Evolutionary conservation across 2,113 vertebrate genomes (phyloP).

Genomic region (Pterophyllum scalare): DNA sequence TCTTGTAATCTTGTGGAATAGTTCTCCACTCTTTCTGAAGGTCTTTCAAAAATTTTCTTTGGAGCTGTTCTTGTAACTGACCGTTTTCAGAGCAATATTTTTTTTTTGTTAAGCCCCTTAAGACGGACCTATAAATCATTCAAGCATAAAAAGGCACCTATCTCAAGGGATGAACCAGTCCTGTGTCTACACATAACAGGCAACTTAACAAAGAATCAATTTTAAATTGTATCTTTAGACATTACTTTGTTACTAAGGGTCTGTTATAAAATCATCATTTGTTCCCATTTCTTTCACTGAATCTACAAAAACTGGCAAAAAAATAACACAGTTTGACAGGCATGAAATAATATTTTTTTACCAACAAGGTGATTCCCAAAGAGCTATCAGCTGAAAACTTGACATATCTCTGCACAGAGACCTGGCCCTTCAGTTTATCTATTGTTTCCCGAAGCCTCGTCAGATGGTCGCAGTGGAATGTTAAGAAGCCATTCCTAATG

Average conservation of each 20-base stretch:
- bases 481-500: too few relatives aligned
- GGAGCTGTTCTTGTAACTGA: too few relatives aligned
- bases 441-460: too few relatives aligned
- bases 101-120: background rate
- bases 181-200: background rate
- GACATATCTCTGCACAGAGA: background rate
- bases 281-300: too few relatives aligned
- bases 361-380: background rate
- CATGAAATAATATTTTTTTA: background rate
- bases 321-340: background rate
- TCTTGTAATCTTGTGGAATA: background rate
- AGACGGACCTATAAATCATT: background rate
- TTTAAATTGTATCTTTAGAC: conserved; percentile 1
- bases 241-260: too few relatives aligned
- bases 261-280: too few relatives aligned
- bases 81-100: too few relatives aligned
- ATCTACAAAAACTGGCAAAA: too few relatives aligned
- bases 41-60: background rate
- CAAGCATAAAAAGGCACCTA: background rate
- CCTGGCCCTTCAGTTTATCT: too few relatives aligned
- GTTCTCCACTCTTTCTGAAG: background rate
- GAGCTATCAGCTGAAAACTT: background rate
- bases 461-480: too few relatives aligned
- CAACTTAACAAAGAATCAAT: background rate
- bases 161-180: background rate